Percentiles rank a stretch among this genome's conserved stretches.
Conservation (phyloP, 2,113 vertebrate genomes). For the Erythrocebus patas region DNA sequence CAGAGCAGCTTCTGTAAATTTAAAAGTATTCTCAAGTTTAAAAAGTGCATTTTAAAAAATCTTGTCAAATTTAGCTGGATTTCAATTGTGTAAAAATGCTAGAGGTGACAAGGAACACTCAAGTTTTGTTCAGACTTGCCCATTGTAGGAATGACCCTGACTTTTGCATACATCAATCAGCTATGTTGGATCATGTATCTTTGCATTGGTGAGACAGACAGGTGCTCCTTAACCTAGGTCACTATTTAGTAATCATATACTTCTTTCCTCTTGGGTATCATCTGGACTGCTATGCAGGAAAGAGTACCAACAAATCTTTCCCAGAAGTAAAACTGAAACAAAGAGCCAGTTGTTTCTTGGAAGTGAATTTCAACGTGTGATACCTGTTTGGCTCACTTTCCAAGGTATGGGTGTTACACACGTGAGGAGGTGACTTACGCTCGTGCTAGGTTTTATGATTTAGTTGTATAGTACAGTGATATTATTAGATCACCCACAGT, state of each 20-base stretch:
- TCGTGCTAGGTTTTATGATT: neutral
- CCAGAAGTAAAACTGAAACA: neutral
- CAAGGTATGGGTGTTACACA: neutral
- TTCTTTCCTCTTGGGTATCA: neutral
- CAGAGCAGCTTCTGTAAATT: neutral
- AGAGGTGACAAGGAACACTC: neutral
- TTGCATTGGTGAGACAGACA: neutral
- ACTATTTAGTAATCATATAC: neutral
- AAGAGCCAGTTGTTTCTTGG: neutral
- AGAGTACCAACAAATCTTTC: neutral
- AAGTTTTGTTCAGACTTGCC: neutral
- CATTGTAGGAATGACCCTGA: neutral
- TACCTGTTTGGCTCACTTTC: neutral
- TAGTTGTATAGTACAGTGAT: neutral
- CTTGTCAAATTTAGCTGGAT: neutral
- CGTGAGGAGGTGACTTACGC: neutral
- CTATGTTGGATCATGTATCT: neutral
- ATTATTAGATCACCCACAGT: neutral
- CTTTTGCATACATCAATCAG: accelerated
- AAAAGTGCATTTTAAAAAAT: neutral
- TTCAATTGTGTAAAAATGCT: neutral
- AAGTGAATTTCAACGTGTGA: neutral
- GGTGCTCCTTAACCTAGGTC: neutral
- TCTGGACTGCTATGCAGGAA: neutral
- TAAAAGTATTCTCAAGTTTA: neutral